These are phyloP conservation scores for Periparus ater DNA, from an alignment of 2,797 vertebrate species.

Conservation along the genomic window DNA sequence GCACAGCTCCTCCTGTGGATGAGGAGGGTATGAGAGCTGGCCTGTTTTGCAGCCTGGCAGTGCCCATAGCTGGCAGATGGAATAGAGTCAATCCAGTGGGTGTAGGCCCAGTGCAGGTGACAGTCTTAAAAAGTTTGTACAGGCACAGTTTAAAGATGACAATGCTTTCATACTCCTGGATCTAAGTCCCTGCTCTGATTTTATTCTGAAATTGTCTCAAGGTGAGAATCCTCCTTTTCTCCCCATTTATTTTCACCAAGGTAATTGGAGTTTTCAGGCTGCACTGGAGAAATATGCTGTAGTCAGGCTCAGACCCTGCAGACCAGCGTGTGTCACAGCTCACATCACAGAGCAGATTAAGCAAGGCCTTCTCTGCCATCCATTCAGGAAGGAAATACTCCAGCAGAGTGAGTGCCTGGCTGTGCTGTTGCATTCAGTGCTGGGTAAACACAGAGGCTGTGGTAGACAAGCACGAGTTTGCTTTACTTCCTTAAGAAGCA, in stretches of 20 bases:
- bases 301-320: not conserved
- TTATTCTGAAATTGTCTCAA: not conserved
- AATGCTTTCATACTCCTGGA: not conserved
- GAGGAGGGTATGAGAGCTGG: not conserved
- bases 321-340: not conserved
- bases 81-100: fast-evolving
- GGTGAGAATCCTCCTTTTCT: not conserved
- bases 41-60: not conserved
- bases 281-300: not conserved
- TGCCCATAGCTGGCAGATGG: fast-evolving
- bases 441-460: not conserved
- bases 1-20: not conserved
- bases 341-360: not conserved
- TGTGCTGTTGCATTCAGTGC: not conserved
- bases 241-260: not conserved
- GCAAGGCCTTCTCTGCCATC: not conserved
- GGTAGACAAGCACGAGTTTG: not conserved
- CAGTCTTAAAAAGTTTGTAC: not conserved
- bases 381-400: not conserved
- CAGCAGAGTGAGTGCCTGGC: not conserved
- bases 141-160: not conserved
- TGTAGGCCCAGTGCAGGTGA: not conserved
- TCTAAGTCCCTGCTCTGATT: not conserved
- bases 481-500: constrained; percentile 2
- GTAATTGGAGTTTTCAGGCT: not conserved